Conservation (phyloP, 2,797 vertebrate genomes). For the Crocidura indochinensis region DNA sequence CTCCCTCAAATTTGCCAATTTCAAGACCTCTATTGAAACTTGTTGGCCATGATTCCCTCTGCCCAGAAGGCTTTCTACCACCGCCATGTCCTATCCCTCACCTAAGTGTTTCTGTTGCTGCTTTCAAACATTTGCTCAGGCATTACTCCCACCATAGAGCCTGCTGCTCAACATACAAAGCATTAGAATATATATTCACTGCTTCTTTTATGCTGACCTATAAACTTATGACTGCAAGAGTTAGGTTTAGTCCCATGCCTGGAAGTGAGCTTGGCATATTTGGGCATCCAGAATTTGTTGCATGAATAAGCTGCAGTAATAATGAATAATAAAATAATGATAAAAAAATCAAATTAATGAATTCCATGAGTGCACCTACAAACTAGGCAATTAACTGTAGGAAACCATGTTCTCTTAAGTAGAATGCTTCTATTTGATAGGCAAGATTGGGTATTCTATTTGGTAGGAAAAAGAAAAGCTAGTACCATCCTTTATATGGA, state of each 20-base stretch:
- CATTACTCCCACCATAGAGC: not conserved
- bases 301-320: constrained; percentile 11
- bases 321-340: not conserved
- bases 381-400: not conserved
- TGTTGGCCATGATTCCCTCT: too few relatives aligned
- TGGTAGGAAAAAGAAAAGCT: not conserved
- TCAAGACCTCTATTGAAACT: not conserved
- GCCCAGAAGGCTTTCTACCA: not conserved
- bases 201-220: constrained; percentile 9
- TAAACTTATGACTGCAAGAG: not conserved
- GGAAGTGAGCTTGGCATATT: not conserved
- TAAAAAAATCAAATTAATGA: not conserved
- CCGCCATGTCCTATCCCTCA: not conserved
- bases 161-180: not conserved
- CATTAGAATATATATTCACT: not conserved
- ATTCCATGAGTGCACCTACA: not conserved
- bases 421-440: not conserved
- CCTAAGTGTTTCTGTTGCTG: not conserved
- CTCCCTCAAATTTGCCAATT: constrained; percentile 21
- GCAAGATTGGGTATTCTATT: not conserved
- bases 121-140: not conserved
- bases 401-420: not conserved
- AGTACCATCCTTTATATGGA: not conserved
- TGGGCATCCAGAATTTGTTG: not conserved
- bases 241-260: not conserved